These are phyloP conservation scores for Neogobius melanostomus DNA, from an alignment of 2,113 vertebrate genomes.

Conservation along the genomic window DNA sequence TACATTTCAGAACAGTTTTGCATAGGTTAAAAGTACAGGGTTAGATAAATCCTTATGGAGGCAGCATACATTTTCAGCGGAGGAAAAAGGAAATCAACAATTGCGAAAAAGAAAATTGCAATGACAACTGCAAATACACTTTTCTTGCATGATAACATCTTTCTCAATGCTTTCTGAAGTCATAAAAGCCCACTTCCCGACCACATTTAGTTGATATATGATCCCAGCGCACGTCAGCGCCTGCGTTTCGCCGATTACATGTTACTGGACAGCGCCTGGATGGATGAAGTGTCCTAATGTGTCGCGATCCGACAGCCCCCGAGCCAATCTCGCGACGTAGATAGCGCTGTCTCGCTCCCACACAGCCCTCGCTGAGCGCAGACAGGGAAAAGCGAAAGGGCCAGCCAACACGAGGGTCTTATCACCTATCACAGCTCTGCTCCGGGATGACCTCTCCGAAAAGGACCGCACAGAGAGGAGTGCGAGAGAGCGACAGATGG, in stretches of 20 bases:
- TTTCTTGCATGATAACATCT: too few relatives aligned
- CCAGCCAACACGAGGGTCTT: conserved; percentile 42
- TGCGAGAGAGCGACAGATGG: conserved; percentile 22
- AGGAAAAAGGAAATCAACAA: too few relatives aligned
- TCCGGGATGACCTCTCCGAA: conserved; percentile 33
- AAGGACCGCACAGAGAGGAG: conserved; percentile 12
- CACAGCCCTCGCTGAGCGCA: conserved; percentile 7
- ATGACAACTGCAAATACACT: too few relatives aligned
- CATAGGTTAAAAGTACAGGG: too few relatives aligned
- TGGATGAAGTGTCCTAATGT: conserved; percentile 69
- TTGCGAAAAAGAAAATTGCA: too few relatives aligned
- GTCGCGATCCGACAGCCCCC: conserved; percentile 50
- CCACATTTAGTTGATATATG: too few relatives aligned
- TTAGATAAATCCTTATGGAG: too few relatives aligned
- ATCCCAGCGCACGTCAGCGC: conserved; percentile 37
- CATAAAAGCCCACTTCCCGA: too few relatives aligned
- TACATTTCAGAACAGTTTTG: too few relatives aligned
- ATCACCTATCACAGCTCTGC: conserved; percentile 54
- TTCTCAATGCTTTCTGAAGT: too few relatives aligned
- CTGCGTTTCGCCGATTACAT: conserved; percentile 25
- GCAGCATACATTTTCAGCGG: too few relatives aligned
- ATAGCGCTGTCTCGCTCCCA: conserved; percentile 50
- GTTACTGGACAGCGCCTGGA: conserved; percentile 55
- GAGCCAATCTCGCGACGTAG: conserved; percentile 43
- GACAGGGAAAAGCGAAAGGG: conserved; percentile 28